Evolutionary conservation across 2,888 invertebrate species (phyloP).

Genomic region (Drosophila picticornis): DNA sequence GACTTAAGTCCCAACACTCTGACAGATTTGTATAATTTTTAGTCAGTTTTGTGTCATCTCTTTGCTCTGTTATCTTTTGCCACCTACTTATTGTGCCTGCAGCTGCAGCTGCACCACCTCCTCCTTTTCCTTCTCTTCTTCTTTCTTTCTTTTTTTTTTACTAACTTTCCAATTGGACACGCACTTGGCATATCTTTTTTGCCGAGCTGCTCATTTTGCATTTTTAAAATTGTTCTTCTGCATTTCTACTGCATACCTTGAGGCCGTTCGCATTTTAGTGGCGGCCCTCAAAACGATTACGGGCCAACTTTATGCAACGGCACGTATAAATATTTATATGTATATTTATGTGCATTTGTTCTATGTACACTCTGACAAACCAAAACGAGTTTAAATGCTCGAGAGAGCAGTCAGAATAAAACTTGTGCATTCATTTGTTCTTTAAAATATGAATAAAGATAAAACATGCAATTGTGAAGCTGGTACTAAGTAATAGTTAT

Average conservation of each 20-base stretch:
- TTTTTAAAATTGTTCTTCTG: background rate
- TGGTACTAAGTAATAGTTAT: background rate
- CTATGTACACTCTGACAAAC: background rate
- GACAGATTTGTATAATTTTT: constrained; percentile 25
- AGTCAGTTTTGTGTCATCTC: constrained; percentile 34
- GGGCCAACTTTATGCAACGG: constrained; percentile 10
- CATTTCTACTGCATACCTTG: constrained; percentile 23
- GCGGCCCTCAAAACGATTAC: background rate
- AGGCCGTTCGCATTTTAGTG: constrained; percentile 49
- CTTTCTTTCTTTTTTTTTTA: background rate
- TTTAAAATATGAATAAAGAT: background rate
- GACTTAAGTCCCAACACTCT: constrained; percentile 22
- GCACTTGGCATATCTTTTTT: constrained; percentile 41
- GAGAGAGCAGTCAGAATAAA: background rate
- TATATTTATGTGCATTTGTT: background rate
- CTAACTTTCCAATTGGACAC: constrained; percentile 36
- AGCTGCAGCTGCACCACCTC: constrained; percentile 6
- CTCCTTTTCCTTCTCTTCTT: background rate
- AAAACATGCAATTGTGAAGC: background rate
- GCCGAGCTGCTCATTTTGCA: constrained; percentile 29
- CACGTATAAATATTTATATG: background rate
- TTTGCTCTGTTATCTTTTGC: constrained; percentile 21
- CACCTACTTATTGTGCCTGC: constrained; percentile 10
- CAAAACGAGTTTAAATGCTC: too few relatives aligned
- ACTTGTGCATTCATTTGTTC: background rate